Percentiles rank a stretch among this genome's conserved stretches.
phyloP scores from a whole-genome alignment of 2,797 vertebrate species.

The Danio albolineatus region DNA sequence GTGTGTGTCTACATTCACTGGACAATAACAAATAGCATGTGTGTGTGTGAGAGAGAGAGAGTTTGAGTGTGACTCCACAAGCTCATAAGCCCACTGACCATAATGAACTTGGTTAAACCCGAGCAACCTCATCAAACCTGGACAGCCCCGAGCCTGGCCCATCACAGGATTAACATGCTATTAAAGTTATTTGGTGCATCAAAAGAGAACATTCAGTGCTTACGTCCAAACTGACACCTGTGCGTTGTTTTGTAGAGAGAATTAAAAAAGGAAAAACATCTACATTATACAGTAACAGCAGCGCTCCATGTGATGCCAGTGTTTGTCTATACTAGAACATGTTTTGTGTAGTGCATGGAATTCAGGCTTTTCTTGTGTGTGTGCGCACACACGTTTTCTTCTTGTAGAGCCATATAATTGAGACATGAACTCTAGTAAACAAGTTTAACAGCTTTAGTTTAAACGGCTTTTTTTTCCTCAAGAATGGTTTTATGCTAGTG shows the following conservation, averaged over 20 bases:
- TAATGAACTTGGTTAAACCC: slow-evolving; percentile 59
- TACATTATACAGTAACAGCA: not conserved
- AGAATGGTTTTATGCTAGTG: not conserved
- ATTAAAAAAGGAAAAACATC: not conserved
- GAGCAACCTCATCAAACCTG: slow-evolving; percentile 48
- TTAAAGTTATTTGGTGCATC: slow-evolving; percentile 68
- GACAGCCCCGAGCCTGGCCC: slow-evolving; percentile 17
- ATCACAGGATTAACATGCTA: slow-evolving; percentile 69
- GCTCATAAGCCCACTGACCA: slow-evolving; percentile 57
- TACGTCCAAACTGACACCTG: slow-evolving; percentile 64
- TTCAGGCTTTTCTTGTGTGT: not conserved
- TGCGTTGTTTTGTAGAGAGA: slow-evolving; percentile 1
- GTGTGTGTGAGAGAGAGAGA: not conserved
- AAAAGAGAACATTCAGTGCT: slow-evolving; percentile 58
- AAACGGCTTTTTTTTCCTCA: not conserved
- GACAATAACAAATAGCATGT: slow-evolving; percentile 56
- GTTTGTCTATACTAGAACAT: not conserved
- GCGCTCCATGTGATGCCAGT: not conserved
- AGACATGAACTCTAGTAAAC: not conserved
- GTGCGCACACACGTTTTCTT: too few relatives aligned
- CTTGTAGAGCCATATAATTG: not conserved
- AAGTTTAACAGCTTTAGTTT: not conserved
- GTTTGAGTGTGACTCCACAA: slow-evolving; percentile 19
- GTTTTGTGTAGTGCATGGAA: not conserved
- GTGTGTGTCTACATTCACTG: slow-evolving; percentile 45